Conservation (phyloP, 2,797 vertebrate genomes). For the Capromys pilorides region DNA sequence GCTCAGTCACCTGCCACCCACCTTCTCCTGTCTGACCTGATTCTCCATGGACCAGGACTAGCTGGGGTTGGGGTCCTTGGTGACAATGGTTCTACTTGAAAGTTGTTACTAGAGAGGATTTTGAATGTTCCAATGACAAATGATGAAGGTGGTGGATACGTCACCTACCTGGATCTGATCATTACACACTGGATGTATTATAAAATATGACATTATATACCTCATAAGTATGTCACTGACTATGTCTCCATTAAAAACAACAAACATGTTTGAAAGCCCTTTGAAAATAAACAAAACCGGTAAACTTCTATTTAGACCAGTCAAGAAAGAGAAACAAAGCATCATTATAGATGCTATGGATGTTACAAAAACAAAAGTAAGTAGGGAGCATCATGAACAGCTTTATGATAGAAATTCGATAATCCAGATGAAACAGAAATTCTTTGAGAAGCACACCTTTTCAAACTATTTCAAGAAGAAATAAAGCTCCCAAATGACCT, state of each 20-base stretch:
- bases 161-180: not conserved
- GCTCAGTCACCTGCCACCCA: not conserved
- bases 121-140: not conserved
- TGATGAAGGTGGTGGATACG: not conserved
- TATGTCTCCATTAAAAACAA: not conserved
- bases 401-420: not conserved
- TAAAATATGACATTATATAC: not conserved
- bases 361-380: not conserved
- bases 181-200: not conserved
- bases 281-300: not conserved
- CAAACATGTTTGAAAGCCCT: not conserved
- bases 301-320: not conserved
- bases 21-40: not conserved
- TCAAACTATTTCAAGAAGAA: not conserved
- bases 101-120: not conserved
- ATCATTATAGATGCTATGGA: not conserved
- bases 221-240: no score
- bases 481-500: not conserved
- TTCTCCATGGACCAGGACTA: not conserved
- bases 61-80: not conserved
- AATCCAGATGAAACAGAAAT: not conserved
- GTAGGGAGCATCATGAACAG: not conserved
- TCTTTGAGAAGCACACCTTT: not conserved
- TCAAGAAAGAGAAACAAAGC: not conserved
- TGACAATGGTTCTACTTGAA: not conserved